phyloP scores from a whole-genome alignment of 2,113 vertebrate genomes.

The Semicossyphus pulcher region DNA sequence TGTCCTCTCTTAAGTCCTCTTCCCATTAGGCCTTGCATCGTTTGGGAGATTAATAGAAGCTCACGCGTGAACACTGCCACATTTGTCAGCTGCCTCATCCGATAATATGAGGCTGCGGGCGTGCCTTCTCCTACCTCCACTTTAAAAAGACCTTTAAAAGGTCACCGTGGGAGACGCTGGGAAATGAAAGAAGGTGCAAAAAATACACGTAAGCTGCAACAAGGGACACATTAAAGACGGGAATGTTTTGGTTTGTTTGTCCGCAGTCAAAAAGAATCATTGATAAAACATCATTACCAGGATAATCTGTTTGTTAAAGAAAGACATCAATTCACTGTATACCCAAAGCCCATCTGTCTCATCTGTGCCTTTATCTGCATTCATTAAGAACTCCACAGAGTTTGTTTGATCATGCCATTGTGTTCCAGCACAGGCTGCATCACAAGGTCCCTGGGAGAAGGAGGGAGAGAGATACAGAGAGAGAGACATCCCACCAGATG shows the following conservation, averaged over 20 bases:
- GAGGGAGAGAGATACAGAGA: background rate
- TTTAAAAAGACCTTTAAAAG: constrained; percentile 57
- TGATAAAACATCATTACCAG: constrained; percentile 33
- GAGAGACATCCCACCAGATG: constrained; percentile 46
- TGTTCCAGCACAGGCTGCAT: constrained; percentile 19
- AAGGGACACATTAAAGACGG: background rate
- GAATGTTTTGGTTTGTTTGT: background rate
- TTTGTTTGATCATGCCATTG: constrained; percentile 47
- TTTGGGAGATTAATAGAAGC: constrained; percentile 77
- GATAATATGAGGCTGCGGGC: constrained; percentile 64
- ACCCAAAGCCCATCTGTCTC: constrained; percentile 39
- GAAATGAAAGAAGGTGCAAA: background rate
- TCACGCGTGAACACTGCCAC: constrained; percentile 58
- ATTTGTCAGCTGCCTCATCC: constrained; percentile 73
- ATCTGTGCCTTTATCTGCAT: constrained; percentile 33
- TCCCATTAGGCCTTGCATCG: constrained; percentile 73
- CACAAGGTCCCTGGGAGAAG: constrained; percentile 13
- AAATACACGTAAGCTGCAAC: background rate
- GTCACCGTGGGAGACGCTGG: constrained; percentile 36
- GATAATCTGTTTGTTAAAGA: constrained; percentile 40
- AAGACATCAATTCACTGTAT: background rate
- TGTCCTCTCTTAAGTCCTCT: constrained; percentile 71
- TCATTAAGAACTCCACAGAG: constrained; percentile 28
- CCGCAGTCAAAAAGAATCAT: background rate
- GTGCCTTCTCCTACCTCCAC: constrained; percentile 40